Evolutionary conservation across 2,113 vertebrate species (phyloP), one percentile per base, ranked within the genome.

Genomic region (Eleginops maclovinus): DNA sequence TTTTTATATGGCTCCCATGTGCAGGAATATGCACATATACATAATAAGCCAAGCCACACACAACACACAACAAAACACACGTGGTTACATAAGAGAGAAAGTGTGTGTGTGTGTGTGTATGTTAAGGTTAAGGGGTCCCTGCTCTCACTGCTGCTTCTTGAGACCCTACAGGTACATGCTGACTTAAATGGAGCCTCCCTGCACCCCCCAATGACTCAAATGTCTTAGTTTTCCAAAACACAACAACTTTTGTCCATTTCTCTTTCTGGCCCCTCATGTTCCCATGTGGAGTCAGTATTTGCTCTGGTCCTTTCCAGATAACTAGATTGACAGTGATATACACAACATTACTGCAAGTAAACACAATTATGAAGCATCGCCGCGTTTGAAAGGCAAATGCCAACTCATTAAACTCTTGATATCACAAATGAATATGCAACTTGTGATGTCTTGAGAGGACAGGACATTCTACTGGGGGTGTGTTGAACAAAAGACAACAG

Each of bases 1-100:
- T 81, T 73, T 85, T 92, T 90, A 79, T 65, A 84, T 62, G 21
- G 61, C 68, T 88, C 71, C 88, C 84, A 84, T 83, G 79, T 77
- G 75, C 68, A 81, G 46, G 22, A 62, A 72, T 85, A 87, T 66
- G 53, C 43, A 58, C 72, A 56, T 65, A 55, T 69, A 55, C 58
- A 61, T 65, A 66, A 64, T 72, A 44, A 70, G 73, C 69, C 72
- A 61, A 79, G 65, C 63, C 64, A 56, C 76, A 80, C 66, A 65
- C 28, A 62, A 9, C 56, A 50, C 4, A 59, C 47, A 40, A 5
- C 31, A 36, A 36, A 12, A 55, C 60, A 44, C 47, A 65, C 56
- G 11, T 12, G 60, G 71, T 86, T 86, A 74, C 81, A 79, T 86
- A 87, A 87, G 76, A 67, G 43, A 63, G 44, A 31, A 28, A 13